Evolutionary conservation across 2,888 invertebrate species (phyloP), one percentile per base, ranked within the genome.

Genomic region (Ormyrus labotus): DNA sequence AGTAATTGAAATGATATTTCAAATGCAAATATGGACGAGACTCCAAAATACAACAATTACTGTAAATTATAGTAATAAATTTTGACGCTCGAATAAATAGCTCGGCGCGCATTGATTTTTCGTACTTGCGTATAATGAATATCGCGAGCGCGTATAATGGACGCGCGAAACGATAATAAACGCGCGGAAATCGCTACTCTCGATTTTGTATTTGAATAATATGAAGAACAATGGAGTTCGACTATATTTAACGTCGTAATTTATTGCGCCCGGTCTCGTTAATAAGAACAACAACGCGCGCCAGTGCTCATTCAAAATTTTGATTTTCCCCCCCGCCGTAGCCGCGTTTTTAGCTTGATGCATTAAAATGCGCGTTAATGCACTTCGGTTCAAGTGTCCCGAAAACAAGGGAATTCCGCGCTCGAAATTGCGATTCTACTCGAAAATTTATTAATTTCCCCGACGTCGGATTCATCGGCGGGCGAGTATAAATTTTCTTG

Each of bases 151-250:
- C 58, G 45, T 51, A 64, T 60, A 73, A 58, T 53, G 50, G 68
- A 48, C 55, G 19, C 53, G 45, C 58, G 60, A 72, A 65, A 45
- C 47, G 64, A 71, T 79, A 69, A 73, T 65, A 50, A 65, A 79
- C 34, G 45, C 19, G 50, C 7, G 47, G 53, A 7, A 6, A 13
- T 55, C 45, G 70, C 11, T 53, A 47, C 72, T 63, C 78, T 67
- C 48, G 53, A 55, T 73, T 73, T 63, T 11, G 13, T 19, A 67
- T 58, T 70, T 60, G 60, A 67, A 72, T 67, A 72, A 60, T 50
- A 58, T 53, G 53, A 55, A 5, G 64, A 57, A 57, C 57, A 77
- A 70, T 64, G 77, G 77, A 57, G 57, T n/a, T 57, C 58, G 48
- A 77, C 74, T 70, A 70, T 50, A 55, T 57, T 70, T 63, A 57